Evolutionary conservation across 2,797 vertebrate genomes (phyloP).

Genomic region (Aulostomus chinensis): DNA sequence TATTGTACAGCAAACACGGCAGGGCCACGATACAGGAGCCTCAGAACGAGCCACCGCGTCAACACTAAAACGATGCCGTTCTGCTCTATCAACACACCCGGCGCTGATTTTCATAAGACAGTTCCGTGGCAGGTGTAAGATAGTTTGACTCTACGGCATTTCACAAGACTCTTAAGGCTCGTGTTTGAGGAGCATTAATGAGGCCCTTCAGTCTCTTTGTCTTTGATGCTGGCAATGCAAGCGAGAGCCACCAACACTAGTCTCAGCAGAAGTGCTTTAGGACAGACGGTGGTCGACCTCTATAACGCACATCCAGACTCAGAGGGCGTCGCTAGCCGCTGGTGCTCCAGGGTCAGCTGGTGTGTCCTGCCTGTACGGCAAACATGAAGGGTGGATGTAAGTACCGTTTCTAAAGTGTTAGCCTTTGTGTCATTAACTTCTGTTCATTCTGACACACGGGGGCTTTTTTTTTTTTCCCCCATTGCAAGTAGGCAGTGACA

Average conservation of each 20-base stretch:
- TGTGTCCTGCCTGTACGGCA: conserved; percentile 26
- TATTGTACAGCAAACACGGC: conserved; percentile 5
- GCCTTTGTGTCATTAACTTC: conserved; percentile 52
- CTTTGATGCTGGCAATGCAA: conserved; percentile 4
- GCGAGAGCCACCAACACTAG: conserved; percentile 8
- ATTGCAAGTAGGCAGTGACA: conserved; percentile 30
- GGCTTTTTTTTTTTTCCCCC: too few relatives aligned
- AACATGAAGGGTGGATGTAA: conserved; percentile 47
- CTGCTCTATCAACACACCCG: too few relatives aligned
- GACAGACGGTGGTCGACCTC: too few relatives aligned
- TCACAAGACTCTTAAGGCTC: conserved; percentile 10
- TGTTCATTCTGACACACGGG: conserved; percentile 38
- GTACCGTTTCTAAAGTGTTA: conserved; percentile 56
- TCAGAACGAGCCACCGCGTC: too few relatives aligned
- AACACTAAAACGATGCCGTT: too few relatives aligned
- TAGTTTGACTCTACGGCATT: too few relatives aligned
- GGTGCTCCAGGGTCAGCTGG: conserved; percentile 26
- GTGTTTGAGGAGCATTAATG: conserved; percentile 5
- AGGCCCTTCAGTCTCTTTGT: conserved; percentile 3
- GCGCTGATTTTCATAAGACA: too few relatives aligned
- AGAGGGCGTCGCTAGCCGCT: conserved; percentile 18
- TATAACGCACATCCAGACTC: conserved; percentile 5
- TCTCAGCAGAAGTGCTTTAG: conserved; percentile 21
- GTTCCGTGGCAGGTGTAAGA: too few relatives aligned
- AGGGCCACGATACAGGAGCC: too few relatives aligned